Conservation (phyloP, 2,797 vertebrate genomes). For the Falco cherrug region DNA sequence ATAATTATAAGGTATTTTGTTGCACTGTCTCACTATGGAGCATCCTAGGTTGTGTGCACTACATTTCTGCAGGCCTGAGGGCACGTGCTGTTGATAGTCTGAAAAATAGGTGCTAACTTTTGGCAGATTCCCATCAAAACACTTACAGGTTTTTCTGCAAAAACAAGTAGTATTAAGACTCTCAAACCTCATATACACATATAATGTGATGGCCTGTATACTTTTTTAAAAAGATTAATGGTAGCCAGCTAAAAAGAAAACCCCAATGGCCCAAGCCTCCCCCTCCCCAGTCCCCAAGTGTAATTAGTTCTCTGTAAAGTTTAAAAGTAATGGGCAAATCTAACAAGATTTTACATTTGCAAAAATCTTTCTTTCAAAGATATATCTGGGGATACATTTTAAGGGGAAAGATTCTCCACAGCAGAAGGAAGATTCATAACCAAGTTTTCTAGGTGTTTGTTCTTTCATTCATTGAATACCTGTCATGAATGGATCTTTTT, state of each 20-base stretch:
- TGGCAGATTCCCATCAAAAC: neutral
- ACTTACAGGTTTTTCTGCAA: neutral
- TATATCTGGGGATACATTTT: neutral
- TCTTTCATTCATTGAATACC: neutral
- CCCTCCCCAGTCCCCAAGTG: neutral
- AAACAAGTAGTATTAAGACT: neutral
- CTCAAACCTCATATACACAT: neutral
- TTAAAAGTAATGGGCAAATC: neutral
- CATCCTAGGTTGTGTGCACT: neutral
- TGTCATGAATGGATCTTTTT: neutral
- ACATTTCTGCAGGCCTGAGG: neutral
- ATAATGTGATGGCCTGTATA: neutral
- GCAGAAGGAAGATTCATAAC: neutral
- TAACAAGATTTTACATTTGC: neutral
- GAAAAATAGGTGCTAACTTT: neutral
- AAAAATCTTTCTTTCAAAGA: neutral
- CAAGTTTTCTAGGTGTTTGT: neutral
- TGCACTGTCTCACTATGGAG: neutral
- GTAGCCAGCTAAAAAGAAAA: neutral
- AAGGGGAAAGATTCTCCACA: neutral
- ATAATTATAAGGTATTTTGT: neutral
- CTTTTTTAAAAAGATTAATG: neutral
- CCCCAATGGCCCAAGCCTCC: neutral
- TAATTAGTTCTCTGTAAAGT: neutral
- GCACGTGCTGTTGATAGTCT: neutral